These are phyloP conservation scores for Gasteruption jaculator DNA, from an alignment of 2,888 invertebrate genomes.

Conservation along the genomic window DNA sequence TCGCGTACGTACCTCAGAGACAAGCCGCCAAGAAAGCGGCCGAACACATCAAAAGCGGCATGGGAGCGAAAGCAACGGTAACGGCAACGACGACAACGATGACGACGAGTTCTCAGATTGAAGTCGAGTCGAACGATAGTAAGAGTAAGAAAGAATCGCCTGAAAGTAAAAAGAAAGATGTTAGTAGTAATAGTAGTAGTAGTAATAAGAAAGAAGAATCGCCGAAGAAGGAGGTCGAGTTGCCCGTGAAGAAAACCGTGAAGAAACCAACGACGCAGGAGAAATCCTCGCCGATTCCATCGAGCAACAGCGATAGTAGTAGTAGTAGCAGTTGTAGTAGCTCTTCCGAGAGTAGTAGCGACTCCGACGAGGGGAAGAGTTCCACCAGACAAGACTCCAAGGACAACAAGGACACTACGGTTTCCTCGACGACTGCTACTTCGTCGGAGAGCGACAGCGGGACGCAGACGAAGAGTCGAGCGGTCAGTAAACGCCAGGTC, in stretches of 20 bases:
- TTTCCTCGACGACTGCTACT: constrained; percentile 39
- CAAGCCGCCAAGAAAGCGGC: constrained; percentile 90
- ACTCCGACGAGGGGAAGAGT: constrained; percentile 42
- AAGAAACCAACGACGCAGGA: constrained; percentile 30
- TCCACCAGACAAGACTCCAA: constrained; percentile 22
- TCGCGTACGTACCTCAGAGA: constrained; percentile 83
- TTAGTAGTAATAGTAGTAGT: too few species aligned
- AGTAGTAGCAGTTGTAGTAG: constrained; percentile 51
- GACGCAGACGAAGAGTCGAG: constrained; percentile 30
- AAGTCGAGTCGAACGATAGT: constrained; percentile 39
- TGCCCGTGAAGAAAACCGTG: constrained; percentile 24
- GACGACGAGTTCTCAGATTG: constrained; percentile 36
- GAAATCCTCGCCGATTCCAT: constrained; percentile 54
- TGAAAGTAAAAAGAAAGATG: constrained; percentile 37
- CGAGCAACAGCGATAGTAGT: constrained; percentile 56
- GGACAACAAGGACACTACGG: constrained; percentile 34
- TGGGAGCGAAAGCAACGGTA: constrained; percentile 56
- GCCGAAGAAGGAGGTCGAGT: constrained; percentile 42
- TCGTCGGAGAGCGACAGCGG: constrained; percentile 45
- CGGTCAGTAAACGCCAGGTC: constrained; percentile 23
- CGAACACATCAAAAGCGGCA: constrained; percentile 80
- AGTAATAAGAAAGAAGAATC: constrained; percentile 29
- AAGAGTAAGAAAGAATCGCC: constrained; percentile 40
- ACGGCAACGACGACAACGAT: too few species aligned
- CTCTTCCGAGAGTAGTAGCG: constrained; percentile 48